Evolutionary conservation across 2,113 vertebrate species (phyloP), one percentile per base, ranked within the genome.

Genomic region (Scortum barcoo): DNA sequence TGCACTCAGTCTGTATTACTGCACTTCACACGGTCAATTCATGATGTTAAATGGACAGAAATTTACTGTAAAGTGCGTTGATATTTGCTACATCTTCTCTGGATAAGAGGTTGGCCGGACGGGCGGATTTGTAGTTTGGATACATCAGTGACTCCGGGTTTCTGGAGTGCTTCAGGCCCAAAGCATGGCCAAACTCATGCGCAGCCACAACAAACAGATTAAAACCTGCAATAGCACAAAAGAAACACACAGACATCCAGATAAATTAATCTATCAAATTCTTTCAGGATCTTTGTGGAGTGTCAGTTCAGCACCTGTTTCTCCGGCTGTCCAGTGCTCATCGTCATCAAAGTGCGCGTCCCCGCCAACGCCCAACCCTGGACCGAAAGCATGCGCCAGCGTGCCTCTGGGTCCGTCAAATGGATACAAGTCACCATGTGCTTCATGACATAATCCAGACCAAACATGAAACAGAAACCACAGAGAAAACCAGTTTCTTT

Each of bases 351-450:
- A 95, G 85, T 99, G 98, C 7, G 92, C 95, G 81, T 98, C 98
- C 42, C 97, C 97, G 70, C 97, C 97, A n/a, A 96, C 83, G 0
- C 91, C 94, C 42, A 50, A 85, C 1, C 97, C 97, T 16, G 97
- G 97, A n/a, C 96, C 96, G 17, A 97, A 99, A 24, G 98, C 97
- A 33, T 99, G 97, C 83, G 97, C 98, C 68, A 99, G 91, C 3
- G 96, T 94, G 1, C 97, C 97, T 65, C 95, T 82, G 44, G 96
- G 96, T 14, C 98, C 97, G 76, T 99, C 98, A 77, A 99, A 99
- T 9, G 97, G 97, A 80, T 95, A 97, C 69, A 96, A 94, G 91
- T 99, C 97, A 0, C 66, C 85, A 22, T 99, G 98, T 4, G 92
- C 97, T 99, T 85, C 83, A 76, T 60, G 0, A 66, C 20, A 51